Evolutionary conservation across 2,113 vertebrate genomes (phyloP).

Genomic region (Hiodon tergisus): DNA sequence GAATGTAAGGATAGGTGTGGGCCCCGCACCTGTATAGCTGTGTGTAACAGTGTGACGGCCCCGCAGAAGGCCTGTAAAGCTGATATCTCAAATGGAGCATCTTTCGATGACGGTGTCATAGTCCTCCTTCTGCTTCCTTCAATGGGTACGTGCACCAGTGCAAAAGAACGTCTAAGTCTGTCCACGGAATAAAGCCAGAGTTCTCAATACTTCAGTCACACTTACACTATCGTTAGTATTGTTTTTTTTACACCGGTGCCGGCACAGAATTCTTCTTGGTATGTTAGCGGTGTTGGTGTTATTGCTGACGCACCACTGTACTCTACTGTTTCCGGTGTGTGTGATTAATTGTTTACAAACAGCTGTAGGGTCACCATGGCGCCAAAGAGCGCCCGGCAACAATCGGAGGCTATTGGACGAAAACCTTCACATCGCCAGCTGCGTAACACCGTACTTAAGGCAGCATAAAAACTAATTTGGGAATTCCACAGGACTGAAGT

Average conservation of each 20-base stretch:
- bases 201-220: too few species aligned
- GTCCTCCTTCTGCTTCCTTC: too few species aligned
- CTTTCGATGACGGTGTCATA: too few species aligned
- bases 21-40: too few species aligned
- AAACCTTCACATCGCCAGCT: constrained; percentile 1
- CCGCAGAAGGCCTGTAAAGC: too few species aligned
- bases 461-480: constrained; percentile 20
- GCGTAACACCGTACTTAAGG: not conserved
- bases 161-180: constrained; percentile 4
- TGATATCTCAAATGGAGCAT: too few species aligned
- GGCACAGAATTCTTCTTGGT: not conserved
- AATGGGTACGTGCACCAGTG: not conserved
- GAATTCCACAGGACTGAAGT: constrained; percentile 22
- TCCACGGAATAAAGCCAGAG: not conserved
- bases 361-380: constrained; percentile 10
- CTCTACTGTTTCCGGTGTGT: not conserved
- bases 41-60: too few species aligned
- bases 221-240: too few species aligned
- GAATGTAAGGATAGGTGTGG: too few species aligned
- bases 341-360: constrained; percentile 16
- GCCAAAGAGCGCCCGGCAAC: not conserved
- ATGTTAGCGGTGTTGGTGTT: not conserved
- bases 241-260: too few species aligned
- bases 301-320: not conserved
- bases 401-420: not conserved